Percentiles rank a stretch among this genome's conserved stretches.
These are phyloP conservation scores for Nothocercus nigrocapillus DNA, from an alignment of 2,113 vertebrate genomes.

Conservation along the genomic window DNA sequence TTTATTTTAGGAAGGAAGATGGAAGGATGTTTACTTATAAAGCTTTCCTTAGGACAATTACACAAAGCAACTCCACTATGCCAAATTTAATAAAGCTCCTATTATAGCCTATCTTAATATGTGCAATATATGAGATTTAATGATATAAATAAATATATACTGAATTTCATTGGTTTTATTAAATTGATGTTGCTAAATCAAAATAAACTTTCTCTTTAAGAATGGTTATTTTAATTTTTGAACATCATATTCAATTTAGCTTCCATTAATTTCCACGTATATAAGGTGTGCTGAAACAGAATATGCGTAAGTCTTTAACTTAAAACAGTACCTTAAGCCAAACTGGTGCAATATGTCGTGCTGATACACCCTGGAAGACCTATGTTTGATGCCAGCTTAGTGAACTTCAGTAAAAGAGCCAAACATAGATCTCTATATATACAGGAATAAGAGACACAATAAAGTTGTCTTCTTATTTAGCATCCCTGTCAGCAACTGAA, in stretches of 20 bases:
- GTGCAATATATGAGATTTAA: neutral
- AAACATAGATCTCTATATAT: constrained; percentile 28
- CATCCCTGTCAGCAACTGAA: neutral
- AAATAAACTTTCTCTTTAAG: neutral
- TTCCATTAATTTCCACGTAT: neutral
- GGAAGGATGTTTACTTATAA: neutral
- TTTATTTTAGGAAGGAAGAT: neutral
- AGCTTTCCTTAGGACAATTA: neutral
- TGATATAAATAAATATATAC: neutral
- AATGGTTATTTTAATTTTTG: neutral
- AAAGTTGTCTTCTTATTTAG: constrained; percentile 20
- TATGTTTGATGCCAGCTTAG: neutral
- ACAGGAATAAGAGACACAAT: constrained; percentile 31
- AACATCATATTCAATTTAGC: neutral
- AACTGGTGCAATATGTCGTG: neutral
- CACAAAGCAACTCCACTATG: neutral
- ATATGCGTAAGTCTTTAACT: neutral
- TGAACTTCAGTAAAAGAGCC: constrained; percentile 19
- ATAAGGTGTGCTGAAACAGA: neutral
- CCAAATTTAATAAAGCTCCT: neutral
- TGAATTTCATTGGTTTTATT: neutral
- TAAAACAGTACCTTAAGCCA: neutral
- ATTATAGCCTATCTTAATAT: neutral
- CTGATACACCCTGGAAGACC: neutral
- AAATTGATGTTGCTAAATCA: neutral